A percentile compares a stretch with the other conserved stretches of the same genome.
Evolutionary conservation across 2,888 invertebrate genomes (phyloP).

Genomic region (Caenorhabditis imperialis): DNA sequence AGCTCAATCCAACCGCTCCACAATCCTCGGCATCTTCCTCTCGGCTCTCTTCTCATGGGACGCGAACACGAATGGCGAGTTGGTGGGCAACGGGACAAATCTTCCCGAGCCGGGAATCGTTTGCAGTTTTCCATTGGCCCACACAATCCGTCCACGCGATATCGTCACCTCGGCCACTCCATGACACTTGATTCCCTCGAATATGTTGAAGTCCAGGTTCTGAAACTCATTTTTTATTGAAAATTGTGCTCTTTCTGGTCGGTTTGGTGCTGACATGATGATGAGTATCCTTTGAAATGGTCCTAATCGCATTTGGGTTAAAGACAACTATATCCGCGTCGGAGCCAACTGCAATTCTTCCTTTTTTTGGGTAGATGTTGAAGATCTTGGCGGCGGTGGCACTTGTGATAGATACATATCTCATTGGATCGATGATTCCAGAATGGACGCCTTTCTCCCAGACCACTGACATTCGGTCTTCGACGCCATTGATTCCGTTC

Average conservation of each 20-base stretch:
- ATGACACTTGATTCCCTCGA: slow-evolving; percentile 84
- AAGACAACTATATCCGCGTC: slow-evolving; percentile 98
- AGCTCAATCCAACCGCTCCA: slow-evolving; percentile 4
- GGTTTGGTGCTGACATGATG: no score
- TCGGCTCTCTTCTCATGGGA: slow-evolving; percentile 46
- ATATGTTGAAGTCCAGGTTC: slow-evolving; percentile 95
- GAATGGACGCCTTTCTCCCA: slow-evolving; percentile 91
- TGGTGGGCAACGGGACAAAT: slow-evolving; percentile 87
- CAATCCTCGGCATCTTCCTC: slow-evolving; percentile 17
- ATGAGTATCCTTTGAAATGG: slow-evolving; percentile 89
- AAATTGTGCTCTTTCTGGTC: no score
- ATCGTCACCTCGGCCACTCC: slow-evolving; percentile 94
- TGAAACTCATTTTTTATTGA: no score
- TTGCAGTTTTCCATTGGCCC: slow-evolving; percentile 83
- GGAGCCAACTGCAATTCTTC: slow-evolving; percentile 90
- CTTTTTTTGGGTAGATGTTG: slow-evolving; percentile 96
- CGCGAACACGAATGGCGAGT: slow-evolving; percentile 84
- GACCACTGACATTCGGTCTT: slow-evolving; percentile 93
- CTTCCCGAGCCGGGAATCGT: slow-evolving; percentile 83
- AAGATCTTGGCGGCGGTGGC: slow-evolving; percentile 93
- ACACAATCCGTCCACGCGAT: slow-evolving; percentile 84
- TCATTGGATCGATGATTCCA: slow-evolving; percentile 91
- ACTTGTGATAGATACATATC: slow-evolving; percentile 93
- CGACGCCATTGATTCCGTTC: slow-evolving; percentile 93
- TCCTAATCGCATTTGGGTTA: slow-evolving; percentile 89